Conservation (phyloP, 2,888 invertebrate species). For the Melanostoma mellinum region DNA sequence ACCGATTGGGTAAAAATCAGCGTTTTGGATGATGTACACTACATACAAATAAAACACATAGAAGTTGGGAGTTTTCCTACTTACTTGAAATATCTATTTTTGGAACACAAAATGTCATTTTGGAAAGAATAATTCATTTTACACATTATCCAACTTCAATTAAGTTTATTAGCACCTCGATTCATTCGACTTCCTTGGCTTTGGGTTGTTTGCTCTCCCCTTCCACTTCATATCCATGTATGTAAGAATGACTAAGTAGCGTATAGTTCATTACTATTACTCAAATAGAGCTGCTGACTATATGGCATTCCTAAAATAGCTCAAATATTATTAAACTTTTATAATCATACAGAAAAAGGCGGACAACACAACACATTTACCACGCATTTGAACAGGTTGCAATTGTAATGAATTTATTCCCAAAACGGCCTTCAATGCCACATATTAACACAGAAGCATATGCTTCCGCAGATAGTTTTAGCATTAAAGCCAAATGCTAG, state of each 20-base stretch:
- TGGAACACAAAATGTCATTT: too few species aligned
- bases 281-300: slow-evolving; percentile 37
- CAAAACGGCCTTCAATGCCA: neutral
- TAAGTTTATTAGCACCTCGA: slow-evolving; percentile 35
- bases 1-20: too few species aligned
- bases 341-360: slow-evolving; percentile 49
- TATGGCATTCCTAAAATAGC: slow-evolving; percentile 62
- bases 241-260: neutral
- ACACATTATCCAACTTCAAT: neutral
- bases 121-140: neutral
- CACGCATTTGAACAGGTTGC: slow-evolving; percentile 13
- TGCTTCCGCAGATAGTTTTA: neutral
- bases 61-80: too few species aligned
- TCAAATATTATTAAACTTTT: slow-evolving; percentile 32
- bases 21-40: too few species aligned
- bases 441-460: neutral
- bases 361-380: slow-evolving; percentile 27
- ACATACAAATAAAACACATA: too few species aligned
- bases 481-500: neutral
- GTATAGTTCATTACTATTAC: slow-evolving; percentile 17
- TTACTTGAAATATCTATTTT: too few species aligned
- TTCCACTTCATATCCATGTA: neutral
- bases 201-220: slow-evolving; percentile 21
- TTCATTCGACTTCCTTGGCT: neutral
- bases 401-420: slow-evolving; percentile 26